These are phyloP conservation scores for Platichthys flesus DNA, from an alignment of 2,113 vertebrate genomes.

Conservation along the genomic window DNA sequence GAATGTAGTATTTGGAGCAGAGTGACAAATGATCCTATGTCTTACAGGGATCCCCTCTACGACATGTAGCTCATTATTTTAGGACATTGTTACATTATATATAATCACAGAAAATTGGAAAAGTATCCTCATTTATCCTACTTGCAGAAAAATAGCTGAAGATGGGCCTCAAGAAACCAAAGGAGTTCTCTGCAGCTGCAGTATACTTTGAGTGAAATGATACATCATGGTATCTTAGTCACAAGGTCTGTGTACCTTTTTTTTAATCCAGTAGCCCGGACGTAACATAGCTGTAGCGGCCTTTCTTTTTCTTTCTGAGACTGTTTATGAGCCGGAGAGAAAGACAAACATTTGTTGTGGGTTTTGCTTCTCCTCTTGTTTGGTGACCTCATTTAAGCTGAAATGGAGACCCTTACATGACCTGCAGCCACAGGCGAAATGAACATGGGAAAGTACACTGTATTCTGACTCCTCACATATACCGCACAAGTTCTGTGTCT, in stretches of 20 bases:
- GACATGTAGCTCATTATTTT: too few species aligned
- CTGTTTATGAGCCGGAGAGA: slow-evolving; percentile 29
- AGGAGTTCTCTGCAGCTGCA: slow-evolving; percentile 34
- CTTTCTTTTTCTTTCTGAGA: slow-evolving; percentile 16
- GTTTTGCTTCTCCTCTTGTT: slow-evolving; percentile 63
- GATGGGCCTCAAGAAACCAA: slow-evolving; percentile 52
- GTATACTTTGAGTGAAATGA: slow-evolving; percentile 4
- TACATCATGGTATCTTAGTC: not conserved
- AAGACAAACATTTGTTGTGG: slow-evolving; percentile 64
- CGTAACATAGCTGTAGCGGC: slow-evolving; percentile 19
- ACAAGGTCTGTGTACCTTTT: slow-evolving; percentile 1
- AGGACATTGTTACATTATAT: not conserved
- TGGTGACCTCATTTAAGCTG: slow-evolving; percentile 74
- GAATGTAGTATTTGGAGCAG: too few species aligned
- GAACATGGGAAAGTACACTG: slow-evolving; percentile 60
- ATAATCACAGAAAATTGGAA: not conserved
- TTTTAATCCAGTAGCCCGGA: slow-evolving; percentile 1
- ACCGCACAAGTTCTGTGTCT: not conserved
- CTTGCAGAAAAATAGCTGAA: slow-evolving; percentile 57
- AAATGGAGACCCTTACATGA: slow-evolving; percentile 74
- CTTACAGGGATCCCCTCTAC: too few species aligned
- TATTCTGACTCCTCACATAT: slow-evolving; percentile 49
- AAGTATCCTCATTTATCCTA: slow-evolving; percentile 25
- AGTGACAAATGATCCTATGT: not conserved
- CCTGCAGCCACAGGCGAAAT: slow-evolving; percentile 67